Percentiles rank a stretch among this genome's conserved stretches.
phyloP scores from a whole-genome alignment of 2,888 invertebrate species.

The Pseudococcus longispinus region DNA sequence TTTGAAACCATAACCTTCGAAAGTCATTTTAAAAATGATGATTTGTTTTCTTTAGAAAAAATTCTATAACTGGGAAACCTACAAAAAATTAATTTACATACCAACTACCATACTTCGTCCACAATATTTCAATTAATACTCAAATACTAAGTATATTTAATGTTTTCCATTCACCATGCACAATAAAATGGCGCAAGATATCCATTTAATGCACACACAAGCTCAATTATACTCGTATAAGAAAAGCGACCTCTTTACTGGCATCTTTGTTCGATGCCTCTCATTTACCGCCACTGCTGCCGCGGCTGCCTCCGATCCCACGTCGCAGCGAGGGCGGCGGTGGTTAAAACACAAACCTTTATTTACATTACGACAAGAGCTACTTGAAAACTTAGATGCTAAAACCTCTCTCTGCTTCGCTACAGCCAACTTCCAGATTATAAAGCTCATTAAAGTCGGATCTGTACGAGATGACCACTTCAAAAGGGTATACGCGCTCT shows the following conservation, averaged over 20 bases:
- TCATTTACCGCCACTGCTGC: not conserved
- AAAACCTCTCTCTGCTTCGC: not conserved
- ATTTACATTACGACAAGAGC: constrained; percentile 1
- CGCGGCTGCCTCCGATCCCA: not conserved
- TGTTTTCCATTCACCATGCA: too few species aligned
- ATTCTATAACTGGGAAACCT: too few species aligned
- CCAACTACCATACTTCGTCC: too few species aligned
- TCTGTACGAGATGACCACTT: constrained; percentile 24
- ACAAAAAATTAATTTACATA: too few species aligned
- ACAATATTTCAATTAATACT: too few species aligned
- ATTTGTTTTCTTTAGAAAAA: too few species aligned
- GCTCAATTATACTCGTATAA: too few species aligned
- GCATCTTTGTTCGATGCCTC: not conserved
- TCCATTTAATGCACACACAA: too few species aligned
- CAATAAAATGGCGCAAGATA: too few species aligned
- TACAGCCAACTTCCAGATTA: not conserved
- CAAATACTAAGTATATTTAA: too few species aligned
- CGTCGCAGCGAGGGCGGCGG: not conserved
- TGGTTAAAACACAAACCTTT: not conserved
- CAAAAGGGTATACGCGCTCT: constrained; percentile 2
- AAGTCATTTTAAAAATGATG: too few species aligned
- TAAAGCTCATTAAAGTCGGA: constrained; percentile 34
- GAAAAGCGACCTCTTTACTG: not conserved
- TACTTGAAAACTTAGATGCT: constrained; percentile 25
- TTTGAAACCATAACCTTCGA: too few species aligned